Evolutionary conservation across 2,797 vertebrate species (phyloP), one percentile per base, ranked within the genome.

Genomic region (Paratrypauchen microcephalus): DNA sequence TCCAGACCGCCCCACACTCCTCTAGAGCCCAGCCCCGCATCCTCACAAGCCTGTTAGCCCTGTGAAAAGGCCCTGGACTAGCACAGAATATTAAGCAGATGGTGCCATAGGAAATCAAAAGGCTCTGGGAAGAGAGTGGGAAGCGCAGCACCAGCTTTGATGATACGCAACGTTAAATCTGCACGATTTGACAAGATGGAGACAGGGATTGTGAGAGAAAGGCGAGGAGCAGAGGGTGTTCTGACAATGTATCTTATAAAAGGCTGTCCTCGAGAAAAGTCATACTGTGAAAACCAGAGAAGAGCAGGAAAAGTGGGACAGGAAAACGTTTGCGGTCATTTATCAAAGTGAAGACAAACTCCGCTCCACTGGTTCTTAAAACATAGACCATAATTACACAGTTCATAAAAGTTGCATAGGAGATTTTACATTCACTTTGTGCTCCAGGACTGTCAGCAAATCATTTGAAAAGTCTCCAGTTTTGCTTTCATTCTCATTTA

Each of bases 41-140:
- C 90, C 86, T 83, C 87, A 84, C 86, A 90, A 88, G 86, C 88
- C 90, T 89, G 87, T 89, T 91, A 87, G 87, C 87, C 90, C 85
- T 90, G 81, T 88, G 88, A 92, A 92, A 90, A 88, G 89, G 90
- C 87, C 88, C 87, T 85, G n/a, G 87, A 91, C 89, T 90, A 85
- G 76, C 87, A 88, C 85, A 75, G 92, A 94, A 94, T 93, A 93
- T 91, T 93, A 93, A 93, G 80, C 85, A 92, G 92, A 63, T 81
- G 78, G 69, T 80, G 84, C 82, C 83, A 75, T 80, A 77, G 47
- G 81, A 92, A 91, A 91, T 91, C 87, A 91, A 92, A 91, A 85
- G 86, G 85, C 82, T 87, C 91, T 87, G 83, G 75, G 85, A 78
- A 77, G 73, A 81, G 82, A 87, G 72, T 86, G 81, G 79, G 86